A percentile compares a stretch with the other conserved stretches of the same genome.
These are phyloP conservation scores for Himalopsyche japonica DNA, from an alignment of 2,888 invertebrate species.

Conservation along the genomic window DNA sequence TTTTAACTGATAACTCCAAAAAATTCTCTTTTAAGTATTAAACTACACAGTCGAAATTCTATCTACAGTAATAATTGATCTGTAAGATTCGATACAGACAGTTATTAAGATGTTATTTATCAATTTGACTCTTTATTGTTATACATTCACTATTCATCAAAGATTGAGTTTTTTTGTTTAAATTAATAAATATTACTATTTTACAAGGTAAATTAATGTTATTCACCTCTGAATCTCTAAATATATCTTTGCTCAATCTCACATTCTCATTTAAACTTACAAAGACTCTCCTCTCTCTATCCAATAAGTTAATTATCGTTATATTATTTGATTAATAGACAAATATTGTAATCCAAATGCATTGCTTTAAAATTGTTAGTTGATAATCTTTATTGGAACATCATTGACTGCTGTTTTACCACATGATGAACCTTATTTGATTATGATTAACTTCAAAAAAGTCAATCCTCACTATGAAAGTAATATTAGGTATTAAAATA, in stretches of 20 bases:
- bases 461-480: too few species aligned
- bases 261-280: background rate
- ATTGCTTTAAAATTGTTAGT: background rate
- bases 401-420: too few species aligned
- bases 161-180: background rate
- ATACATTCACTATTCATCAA: background rate
- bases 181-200: background rate
- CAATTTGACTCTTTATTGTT: background rate
- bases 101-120: too few species aligned
- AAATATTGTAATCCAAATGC: background rate
- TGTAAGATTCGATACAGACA: too few species aligned
- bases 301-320: background rate
- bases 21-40: too few species aligned
- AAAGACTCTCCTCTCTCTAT: background rate
- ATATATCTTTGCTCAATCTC: background rate
- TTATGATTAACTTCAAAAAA: too few species aligned
- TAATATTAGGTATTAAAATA: too few species aligned
- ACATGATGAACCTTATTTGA: too few species aligned
- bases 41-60: too few species aligned
- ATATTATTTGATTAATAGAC: background rate
- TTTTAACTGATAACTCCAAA: too few species aligned
- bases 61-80: too few species aligned
- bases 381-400: too few species aligned
- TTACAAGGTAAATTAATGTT: background rate
- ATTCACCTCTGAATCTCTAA: background rate